These are phyloP conservation scores for Hetaerina americana DNA, from an alignment of 1,140 invertebrate genomes.

Conservation along the genomic window DNA sequence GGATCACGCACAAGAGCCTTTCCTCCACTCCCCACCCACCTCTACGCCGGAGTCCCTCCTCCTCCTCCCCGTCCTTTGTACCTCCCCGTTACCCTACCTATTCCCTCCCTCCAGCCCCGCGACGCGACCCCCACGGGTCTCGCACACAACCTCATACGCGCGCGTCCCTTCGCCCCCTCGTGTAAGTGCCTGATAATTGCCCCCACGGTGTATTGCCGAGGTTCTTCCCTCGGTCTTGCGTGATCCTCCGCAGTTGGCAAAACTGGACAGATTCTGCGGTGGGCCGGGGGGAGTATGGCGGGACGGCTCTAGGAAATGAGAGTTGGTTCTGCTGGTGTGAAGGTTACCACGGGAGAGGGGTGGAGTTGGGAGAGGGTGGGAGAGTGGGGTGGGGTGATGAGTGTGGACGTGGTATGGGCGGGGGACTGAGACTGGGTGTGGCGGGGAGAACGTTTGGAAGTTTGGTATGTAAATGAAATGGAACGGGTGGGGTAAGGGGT, in stretches of 20 bases:
- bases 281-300: too few relatives aligned
- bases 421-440: too few relatives aligned
- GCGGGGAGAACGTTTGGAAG: too few relatives aligned
- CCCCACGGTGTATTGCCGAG: neutral
- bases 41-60: neutral
- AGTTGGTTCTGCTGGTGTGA: too few relatives aligned
- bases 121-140: too few relatives aligned
- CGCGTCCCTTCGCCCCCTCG: neutral
- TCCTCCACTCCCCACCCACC: neutral
- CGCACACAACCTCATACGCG: too few relatives aligned
- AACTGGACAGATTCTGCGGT: too few relatives aligned
- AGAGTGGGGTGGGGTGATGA: too few relatives aligned
- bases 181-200: neutral
- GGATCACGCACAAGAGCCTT: neutral
- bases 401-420: too few relatives aligned
- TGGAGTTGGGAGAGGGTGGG: neutral
- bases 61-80: neutral
- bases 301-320: too few relatives aligned
- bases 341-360: too few relatives aligned
- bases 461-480: conserved; percentile 1
- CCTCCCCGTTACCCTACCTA: neutral
- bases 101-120: neutral
- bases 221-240: neutral
- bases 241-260: neutral
- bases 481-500: neutral